These are phyloP conservation scores for Acanthurus leucopareius DNA, from an alignment of 2,797 vertebrate genomes.

Conservation along the genomic window DNA sequence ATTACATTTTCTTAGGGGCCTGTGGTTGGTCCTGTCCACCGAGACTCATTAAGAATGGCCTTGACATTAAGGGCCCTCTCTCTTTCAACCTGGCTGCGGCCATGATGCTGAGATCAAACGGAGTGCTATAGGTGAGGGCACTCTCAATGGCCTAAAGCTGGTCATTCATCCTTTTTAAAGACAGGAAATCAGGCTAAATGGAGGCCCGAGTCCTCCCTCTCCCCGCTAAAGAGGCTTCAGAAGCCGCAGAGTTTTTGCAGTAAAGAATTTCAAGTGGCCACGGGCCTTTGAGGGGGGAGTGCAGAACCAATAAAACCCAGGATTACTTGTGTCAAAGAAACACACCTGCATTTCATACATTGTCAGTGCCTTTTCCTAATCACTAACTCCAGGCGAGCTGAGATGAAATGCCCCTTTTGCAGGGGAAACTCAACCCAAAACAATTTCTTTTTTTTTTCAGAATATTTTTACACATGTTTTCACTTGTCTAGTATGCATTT, in stretches of 20 bases:
- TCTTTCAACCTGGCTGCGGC: conserved; percentile 80
- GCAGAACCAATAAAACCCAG: conserved; percentile 76
- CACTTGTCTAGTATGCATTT: conserved; percentile 57
- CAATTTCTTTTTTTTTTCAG: conserved; percentile 42
- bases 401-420: conserved; percentile 45
- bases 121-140: conserved; percentile 79
- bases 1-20: conserved; percentile 74
- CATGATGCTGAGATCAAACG: conserved; percentile 85
- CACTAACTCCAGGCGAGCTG: conserved; percentile 45
- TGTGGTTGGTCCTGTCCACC: conserved; percentile 74
- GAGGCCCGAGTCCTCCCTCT: conserved; percentile 75
- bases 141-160: conserved; percentile 84
- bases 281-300: conserved; percentile 71
- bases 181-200: conserved; percentile 87
- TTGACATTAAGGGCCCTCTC: conserved; percentile 81
- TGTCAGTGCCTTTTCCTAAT: conserved; percentile 59
- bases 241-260: conserved; percentile 77
- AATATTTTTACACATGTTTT: conserved; percentile 60
- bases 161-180: conserved; percentile 85
- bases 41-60: conserved; percentile 82
- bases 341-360: conserved; percentile 80
- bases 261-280: conserved; percentile 83
- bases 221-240: conserved; percentile 75
- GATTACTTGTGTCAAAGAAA: conserved; percentile 81
- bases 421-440: conserved; percentile 62